Base-by-base conservation (phyloP, 1,140 invertebrate genomes). In the Anastatus disparis region DNA sequence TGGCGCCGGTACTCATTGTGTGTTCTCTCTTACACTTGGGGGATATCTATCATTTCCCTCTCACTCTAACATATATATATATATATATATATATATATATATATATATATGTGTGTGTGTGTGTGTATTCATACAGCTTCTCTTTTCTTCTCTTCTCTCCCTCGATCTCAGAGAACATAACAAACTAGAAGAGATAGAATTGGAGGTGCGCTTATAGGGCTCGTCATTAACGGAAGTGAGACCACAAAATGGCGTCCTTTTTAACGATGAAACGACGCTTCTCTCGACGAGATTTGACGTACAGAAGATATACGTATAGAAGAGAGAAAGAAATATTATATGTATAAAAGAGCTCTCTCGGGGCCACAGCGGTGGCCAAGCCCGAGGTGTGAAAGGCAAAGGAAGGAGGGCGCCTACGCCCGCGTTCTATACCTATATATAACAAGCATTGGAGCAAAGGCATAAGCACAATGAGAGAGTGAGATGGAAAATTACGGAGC, bases 1-100 rank as follows among this genome's bases (percentile, higher is more conserved):
- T 85, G 84, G 83, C 83, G 82, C 84, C 84, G 83, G 73, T 74
- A 66, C 66, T 72, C 74, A 76, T n/a, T n/a, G n/a, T n/a, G n/a
- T n/a, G n/a, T n/a, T n/a, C n/a, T n/a, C 76, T 78, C 76, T 79
- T 77, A 77, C 70, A 74, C 78, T 65, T 61, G 61, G 12, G 15
- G 44, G 44, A 20, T 3, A 48, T n/a, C 42, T 7, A 4, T 48
- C 17, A 8, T 8, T 12, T 17, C 52, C 27, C 2, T 29, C 35
- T 61, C 24, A 13, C 53, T 9, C 31, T n/a, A n/a, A n/a, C n/a
- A n/a, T n/a, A n/a, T n/a, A n/a, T n/a, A n/a, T n/a, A n/a, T n/a
- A n/a, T n/a, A n/a, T n/a, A n/a, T n/a, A n/a, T n/a, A n/a, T n/a
- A n/a, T n/a, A n/a, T n/a, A n/a, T n/a, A n/a, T n/a, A n/a, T n/a